Evolutionary conservation across 2,797 vertebrate genomes (phyloP), one percentile per base, ranked within the genome.

Genomic region (Pipistrellus pipistrellus): DNA sequence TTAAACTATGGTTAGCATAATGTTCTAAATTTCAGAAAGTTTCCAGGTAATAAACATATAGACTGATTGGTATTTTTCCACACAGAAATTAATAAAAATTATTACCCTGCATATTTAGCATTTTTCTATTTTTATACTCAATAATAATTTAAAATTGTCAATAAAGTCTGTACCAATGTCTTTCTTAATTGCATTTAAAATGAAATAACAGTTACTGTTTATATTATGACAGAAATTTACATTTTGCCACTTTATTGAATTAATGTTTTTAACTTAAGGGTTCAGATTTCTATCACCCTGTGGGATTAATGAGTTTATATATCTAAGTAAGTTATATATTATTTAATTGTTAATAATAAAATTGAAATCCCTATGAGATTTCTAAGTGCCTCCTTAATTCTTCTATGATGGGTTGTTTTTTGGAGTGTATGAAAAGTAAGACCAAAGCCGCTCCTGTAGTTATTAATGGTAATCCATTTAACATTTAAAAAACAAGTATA

Each of bases 111-210:
- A 30, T 53, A 64, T 85, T 3, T 88, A 84, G 73, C 35, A 68
- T 38, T 78, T 82, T 66, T 44, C 48, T 44, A 48, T 76, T 92
- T 94, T 85, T 72, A 27, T 76, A 27, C 35, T 72, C 14, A n/a
- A 11, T 88, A 88, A 83, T 55, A 93, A 23, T 94, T 92, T 92
- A 80, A 76, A 78, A 72, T 66, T 93, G 2, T 73, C 90, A 82
- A 64, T 86, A 94, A 89, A 91, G 71, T 77, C 59, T 75, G 6
- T 83, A 62, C 68, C 6, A 51, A 0, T 94, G 27, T 17, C 93
- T 92, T 78, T 69, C 41, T 89, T 91, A 71, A 88, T 96, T 89
- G 95, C n/a, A 95, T 90, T 95, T 92, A 80, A 96, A 97, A 72
- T 92, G 41, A 95, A 94, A 41, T 95, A 72, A 69, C 51, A 87